Evolutionary conservation across 1,140 invertebrate species (phyloP).

Genomic region (Drosophila lacertosa): DNA sequence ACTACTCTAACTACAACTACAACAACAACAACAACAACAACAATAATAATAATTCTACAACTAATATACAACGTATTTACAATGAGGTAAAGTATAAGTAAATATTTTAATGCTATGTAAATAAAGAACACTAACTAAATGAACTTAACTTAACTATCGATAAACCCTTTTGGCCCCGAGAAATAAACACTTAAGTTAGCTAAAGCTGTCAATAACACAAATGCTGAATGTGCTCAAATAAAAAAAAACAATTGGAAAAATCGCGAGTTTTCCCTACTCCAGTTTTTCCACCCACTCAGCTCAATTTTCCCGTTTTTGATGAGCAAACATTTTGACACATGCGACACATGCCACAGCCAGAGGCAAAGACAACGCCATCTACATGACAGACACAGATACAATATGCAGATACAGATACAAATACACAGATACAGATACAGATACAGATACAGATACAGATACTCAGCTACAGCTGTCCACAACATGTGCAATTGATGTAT

Average conservation of each 20-base stretch:
- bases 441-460: conserved; percentile 13
- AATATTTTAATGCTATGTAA: conserved; percentile 60
- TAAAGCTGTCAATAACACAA: conserved; percentile 54
- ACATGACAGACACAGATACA: conserved; percentile 40
- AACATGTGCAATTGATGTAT: conserved; percentile 41
- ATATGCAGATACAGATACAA: conserved; percentile 3
- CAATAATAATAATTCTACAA: conserved; percentile 54
- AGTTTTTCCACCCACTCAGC: not conserved
- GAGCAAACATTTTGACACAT: conserved; percentile 76
- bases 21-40: conserved; percentile 44
- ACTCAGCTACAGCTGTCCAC: conserved; percentile 27
- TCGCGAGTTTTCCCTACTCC: not conserved
- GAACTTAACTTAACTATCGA: conserved; percentile 6
- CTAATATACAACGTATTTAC: conserved; percentile 82
- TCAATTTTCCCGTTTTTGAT: conserved; percentile 40
- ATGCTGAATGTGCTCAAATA: conserved; percentile 35
- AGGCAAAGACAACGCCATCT: conserved; percentile 28
- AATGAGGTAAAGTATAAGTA: conserved; percentile 84
- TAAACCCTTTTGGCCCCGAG: not conserved
- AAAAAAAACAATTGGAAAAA: conserved; percentile 24
- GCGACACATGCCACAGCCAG: conserved; percentile 40
- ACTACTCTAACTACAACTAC: conserved; percentile 73
- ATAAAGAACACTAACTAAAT: conserved; percentile 31
- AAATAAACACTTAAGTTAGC: conserved; percentile 42
- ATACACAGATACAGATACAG: conserved; percentile 6